Conservation (phyloP, 2,888 invertebrate species). For the Capitulum mitella region DNA sequence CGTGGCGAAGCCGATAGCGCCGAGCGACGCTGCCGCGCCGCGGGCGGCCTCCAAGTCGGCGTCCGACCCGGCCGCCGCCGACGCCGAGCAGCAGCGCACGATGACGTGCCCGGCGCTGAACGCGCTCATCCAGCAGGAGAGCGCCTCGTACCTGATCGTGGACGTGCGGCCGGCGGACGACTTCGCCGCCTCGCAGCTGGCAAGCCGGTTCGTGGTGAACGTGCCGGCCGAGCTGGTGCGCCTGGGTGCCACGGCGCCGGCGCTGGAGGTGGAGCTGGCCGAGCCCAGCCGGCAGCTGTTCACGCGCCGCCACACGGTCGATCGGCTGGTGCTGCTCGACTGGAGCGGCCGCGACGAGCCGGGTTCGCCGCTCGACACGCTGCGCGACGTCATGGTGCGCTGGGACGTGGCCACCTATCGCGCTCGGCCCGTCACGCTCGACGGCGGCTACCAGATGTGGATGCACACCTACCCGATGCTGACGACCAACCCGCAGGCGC, state of each 20-base stretch:
- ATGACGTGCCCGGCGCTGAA: conserved; percentile 54
- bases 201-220: background rate
- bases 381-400: conserved; percentile 6
- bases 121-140: conserved; percentile 53
- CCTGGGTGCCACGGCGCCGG: conserved; percentile 19
- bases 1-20: no score
- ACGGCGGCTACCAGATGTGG: conserved; percentile 76
- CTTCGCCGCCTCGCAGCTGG: conserved; percentile 59
- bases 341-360: conserved; percentile 48
- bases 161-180: conserved; percentile 61
- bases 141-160: conserved; percentile 58
- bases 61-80: background rate
- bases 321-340: conserved; percentile 66
- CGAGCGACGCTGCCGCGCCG: no score
- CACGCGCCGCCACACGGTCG: conserved; percentile 58
- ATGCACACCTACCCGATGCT: conserved; percentile 66
- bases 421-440: conserved; percentile 61
- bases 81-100: background rate
- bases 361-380: background rate
- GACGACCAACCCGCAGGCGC: conserved; percentile 64
- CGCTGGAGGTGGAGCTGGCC: conserved; percentile 40
- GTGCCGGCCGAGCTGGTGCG: conserved; percentile 19
- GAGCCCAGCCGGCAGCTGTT: conserved; percentile 53
- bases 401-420: conserved; percentile 47
- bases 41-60: background rate